These are phyloP conservation scores for Epinephelus fuscoguttatus DNA, from an alignment of 2,113 vertebrate species.

Conservation along the genomic window DNA sequence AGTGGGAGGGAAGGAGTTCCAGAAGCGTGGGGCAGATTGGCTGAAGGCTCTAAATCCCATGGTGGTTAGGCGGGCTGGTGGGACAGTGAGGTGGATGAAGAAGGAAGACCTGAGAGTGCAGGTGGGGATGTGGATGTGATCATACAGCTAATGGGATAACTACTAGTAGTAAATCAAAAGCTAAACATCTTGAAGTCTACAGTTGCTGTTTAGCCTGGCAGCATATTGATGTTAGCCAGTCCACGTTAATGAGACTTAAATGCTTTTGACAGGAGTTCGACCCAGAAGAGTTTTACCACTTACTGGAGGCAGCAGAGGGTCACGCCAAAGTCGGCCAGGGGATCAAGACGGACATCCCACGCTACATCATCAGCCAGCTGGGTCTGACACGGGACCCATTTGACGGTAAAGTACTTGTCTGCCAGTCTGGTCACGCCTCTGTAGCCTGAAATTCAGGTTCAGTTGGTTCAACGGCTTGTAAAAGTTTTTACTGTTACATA, in stretches of 20 bases:
- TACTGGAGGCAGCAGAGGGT: constrained; percentile 96
- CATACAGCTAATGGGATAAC: background rate
- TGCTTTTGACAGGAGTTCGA: constrained; percentile 91
- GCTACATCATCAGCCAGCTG: constrained; percentile 96
- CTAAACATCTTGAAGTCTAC: background rate
- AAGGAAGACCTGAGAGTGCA: no score
- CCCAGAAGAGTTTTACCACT: constrained; percentile 96
- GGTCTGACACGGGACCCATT: constrained; percentile 92
- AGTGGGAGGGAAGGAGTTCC: no score
- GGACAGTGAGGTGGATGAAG: no score
- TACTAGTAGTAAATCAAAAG: background rate
- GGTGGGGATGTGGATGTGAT: no score
- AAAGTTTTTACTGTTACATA: background rate
- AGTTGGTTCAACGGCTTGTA: background rate
- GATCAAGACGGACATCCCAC: constrained; percentile 95
- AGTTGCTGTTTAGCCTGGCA: background rate
- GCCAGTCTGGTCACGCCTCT: background rate
- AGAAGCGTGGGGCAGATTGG: no score
- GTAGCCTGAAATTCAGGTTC: constrained; percentile 1
- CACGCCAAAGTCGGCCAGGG: constrained; percentile 95
- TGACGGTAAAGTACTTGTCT: constrained; percentile 84
- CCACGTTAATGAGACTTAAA: constrained; percentile 23
- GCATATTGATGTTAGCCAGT: background rate
- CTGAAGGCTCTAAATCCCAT: no score
- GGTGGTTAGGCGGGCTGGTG: no score